These are phyloP conservation scores for Microtus richardsoni DNA, from an alignment of 2,113 vertebrate genomes.

Conservation along the genomic window DNA sequence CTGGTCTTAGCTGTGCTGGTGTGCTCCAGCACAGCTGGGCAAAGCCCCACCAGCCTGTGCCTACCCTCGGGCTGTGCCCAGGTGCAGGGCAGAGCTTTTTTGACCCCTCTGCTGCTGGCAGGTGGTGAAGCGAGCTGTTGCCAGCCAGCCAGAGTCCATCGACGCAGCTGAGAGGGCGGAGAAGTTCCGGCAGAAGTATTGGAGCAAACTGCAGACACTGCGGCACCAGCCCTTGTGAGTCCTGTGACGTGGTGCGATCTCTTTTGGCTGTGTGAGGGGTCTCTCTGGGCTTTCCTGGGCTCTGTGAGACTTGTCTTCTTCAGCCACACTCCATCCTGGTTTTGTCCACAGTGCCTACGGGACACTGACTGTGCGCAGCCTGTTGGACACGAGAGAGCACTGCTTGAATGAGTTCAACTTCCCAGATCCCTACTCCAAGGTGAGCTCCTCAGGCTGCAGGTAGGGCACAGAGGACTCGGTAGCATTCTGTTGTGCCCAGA, in stretches of 20 bases:
- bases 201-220: constrained; percentile 96
- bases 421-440: constrained; percentile 98
- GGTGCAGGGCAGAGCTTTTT: not conserved
- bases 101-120: constrained; percentile 69
- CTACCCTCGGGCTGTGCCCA: too few species aligned
- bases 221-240: constrained; percentile 97
- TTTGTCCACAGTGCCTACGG: constrained; percentile 93
- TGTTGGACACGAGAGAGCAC: constrained; percentile 98
- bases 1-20: not conserved
- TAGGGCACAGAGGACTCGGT: not conserved
- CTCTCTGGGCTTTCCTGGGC: not conserved
- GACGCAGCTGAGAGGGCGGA: constrained; percentile 92
- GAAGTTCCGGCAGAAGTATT: constrained; percentile 97
- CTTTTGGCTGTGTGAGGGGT: accelerated
- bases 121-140: constrained; percentile 97
- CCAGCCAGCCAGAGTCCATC: constrained; percentile 92
- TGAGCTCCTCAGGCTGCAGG: constrained; percentile 79
- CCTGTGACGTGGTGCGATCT: accelerated
- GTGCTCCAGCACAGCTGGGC: too few species aligned
- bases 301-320: accelerated
- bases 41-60: not conserved
- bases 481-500: not conserved
- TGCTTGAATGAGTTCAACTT: constrained; percentile 99
- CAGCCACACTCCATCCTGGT: accelerated
- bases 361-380: constrained; percentile 97